These are phyloP conservation scores for Listrodromus nycthemerus DNA, from an alignment of 2,888 invertebrate genomes.

Conservation along the genomic window DNA sequence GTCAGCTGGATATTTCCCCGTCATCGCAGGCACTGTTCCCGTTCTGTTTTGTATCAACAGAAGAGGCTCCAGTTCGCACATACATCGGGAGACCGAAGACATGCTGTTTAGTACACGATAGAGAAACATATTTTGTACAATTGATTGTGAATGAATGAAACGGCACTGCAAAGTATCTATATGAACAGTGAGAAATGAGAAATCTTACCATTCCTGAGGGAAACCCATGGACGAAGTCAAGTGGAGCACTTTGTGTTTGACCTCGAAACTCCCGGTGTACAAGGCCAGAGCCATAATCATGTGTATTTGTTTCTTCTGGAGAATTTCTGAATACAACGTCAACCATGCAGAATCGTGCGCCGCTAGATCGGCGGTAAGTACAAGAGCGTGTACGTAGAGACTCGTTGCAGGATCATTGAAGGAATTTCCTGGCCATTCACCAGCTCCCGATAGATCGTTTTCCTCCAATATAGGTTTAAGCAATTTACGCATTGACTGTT, in stretches of 20 bases:
- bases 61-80: constrained; percentile 81
- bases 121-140: too few relatives aligned
- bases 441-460: constrained; percentile 68
- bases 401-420: constrained; percentile 83
- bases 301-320: constrained; percentile 84
- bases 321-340: constrained; percentile 83
- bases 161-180: constrained; percentile 3
- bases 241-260: constrained; percentile 83
- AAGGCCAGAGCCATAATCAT: constrained; percentile 85
- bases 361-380: constrained; percentile 85
- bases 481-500: constrained; percentile 82
- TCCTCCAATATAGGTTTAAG: constrained; percentile 83
- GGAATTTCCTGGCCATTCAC: constrained; percentile 77
- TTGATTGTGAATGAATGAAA: too few relatives aligned
- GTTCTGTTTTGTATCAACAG: constrained; percentile 77
- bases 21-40: constrained; percentile 56
- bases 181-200: background rate
- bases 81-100: constrained; percentile 78
- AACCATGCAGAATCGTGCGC: constrained; percentile 84
- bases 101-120: constrained; percentile 67
- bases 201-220: constrained; percentile 81
- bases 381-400: constrained; percentile 85
- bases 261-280: constrained; percentile 83
- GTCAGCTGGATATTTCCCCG: constrained; percentile 76
- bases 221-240: constrained; percentile 83